Base-by-base conservation (phyloP, 2,113 vertebrate genomes). In the Recurvirostra avosetta region DNA sequence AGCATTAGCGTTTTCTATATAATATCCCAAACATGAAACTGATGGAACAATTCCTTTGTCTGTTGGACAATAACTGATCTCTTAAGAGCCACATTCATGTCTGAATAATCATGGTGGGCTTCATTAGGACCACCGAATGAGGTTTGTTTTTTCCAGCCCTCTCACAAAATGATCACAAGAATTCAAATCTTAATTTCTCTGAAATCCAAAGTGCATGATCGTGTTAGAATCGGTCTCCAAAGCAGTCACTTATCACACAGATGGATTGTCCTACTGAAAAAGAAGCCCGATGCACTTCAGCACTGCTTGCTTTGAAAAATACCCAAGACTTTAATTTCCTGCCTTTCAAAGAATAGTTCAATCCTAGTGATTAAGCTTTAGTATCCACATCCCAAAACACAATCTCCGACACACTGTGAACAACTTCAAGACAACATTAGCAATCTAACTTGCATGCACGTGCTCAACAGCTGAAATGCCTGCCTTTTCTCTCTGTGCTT, bases 241-340 rank as follows among this genome's bases (percentile, higher is more conserved):
- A 79, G 90, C 81, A 92, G 86, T 27, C 62, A 11, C 81, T 70
- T 66, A 79, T 41, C 74, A 73, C 58, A 70, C 90, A 92, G 92
- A 92, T 32, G 88, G 77, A 72, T 93, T 89, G 85, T 56, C 58
- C 75, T 62, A 25, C 8, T 2, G 13, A 70, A 95, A 78, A 86
- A 76, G 78, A 13, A 88, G 55, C 50, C 85, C 9, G 29, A 67
- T 45, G 47, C 63, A 59, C 71, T 93, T 70, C 5, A 5, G 78
- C 87, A 41, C 63, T 25, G 50, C 84, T 47, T 78, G 61, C 77
- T 84, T 84, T 86, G 91, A 92, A 88, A 95, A 93, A 81, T 9
- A 84, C 79, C 52, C 68, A 49, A 59, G 53, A 81, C 63, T 84
- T 92, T 91, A 5, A 95, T 96, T 96, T 95, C 94, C 91, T 96